Evolutionary conservation across 2,113 vertebrate species (phyloP).

Genomic region (Eolophus roseicapilla): DNA sequence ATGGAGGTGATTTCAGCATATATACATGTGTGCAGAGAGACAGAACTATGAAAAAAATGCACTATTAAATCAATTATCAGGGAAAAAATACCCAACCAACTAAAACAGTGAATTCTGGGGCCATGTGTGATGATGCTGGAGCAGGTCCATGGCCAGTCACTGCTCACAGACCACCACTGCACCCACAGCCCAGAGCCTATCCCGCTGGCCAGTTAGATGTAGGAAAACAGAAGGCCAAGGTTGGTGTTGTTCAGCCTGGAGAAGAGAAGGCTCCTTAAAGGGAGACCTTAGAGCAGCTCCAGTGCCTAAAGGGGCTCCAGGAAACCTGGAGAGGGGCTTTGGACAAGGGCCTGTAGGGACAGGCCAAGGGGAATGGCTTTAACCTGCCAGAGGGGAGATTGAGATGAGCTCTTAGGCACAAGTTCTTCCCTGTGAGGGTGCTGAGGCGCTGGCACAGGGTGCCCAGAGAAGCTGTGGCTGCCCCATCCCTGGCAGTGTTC

Average conservation of each 20-base stretch:
- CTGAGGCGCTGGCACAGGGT: no score
- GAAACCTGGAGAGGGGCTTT: no score
- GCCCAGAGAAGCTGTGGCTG: no score
- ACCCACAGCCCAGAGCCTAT: neutral
- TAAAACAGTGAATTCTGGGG: neutral
- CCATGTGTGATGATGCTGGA: neutral
- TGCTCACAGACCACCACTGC: neutral
- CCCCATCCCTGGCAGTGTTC: no score
- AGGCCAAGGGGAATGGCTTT: no score
- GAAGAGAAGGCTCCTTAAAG: neutral
- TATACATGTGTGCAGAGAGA: neutral
- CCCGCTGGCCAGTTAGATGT: no score
- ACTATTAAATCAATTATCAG: neutral
- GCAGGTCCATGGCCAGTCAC: rapidly evolving
- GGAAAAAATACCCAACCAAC: neutral
- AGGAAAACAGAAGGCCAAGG: neutral
- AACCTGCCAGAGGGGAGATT: no score
- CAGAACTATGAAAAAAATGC: neutral
- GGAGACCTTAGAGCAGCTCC: neutral
- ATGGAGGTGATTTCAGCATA: neutral
- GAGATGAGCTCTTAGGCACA: no score
- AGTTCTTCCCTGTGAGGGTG: no score
- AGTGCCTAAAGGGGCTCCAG: neutral
- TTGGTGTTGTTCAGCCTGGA: neutral
- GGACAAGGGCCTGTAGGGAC: no score